Evolutionary conservation across 1,140 invertebrate species (phyloP), one percentile per base, ranked within the genome.

Genomic region (Campoletis sonorensis): DNA sequence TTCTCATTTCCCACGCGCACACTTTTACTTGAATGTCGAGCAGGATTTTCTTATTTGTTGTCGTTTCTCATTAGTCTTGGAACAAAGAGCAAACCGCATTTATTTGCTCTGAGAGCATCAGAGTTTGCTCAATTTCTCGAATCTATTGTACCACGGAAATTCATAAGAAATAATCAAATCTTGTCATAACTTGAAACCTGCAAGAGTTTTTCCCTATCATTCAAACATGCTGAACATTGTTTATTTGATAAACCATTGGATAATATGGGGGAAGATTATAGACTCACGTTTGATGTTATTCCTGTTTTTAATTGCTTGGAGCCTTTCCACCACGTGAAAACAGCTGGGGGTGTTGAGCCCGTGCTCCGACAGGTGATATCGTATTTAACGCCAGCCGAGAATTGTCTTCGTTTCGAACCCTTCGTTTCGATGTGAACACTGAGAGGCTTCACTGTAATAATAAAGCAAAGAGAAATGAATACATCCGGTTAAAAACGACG

Each of bases 321-420:
- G 37, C 90, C 88, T 81, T 89, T 95, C 93, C 94, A 95, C 95
- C 95, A 96, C 10, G 94, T 94, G 81, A 96, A 93, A 30, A 92
- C 89, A 1, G 95, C 94, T 27, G 94, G 92, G 1, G 95, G 95
- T 68, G 93, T 91, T 0, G 95, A 95, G 2, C 95, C 95, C 11
- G 88, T 90, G 61, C 94, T 93, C 70, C 93, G 91, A 85, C 95
- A 96, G 68, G 93, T 93, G 16, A 95, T 92, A 49, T 95, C 94
- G 85, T 94, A 94, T 67, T 88, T 91, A 81, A 91, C 93, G 64
- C 93, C 94, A 10, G 94, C 94, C 37, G 92, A 93, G 13, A 94
- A 88, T n/a, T 90, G 85, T 84, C 92, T 85, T 86, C 93, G 88
- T 88, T 94, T 92, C 21, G 89, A 91, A 33, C 30, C n/a, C 37